Conservation (phyloP, 1,140 invertebrate species). For the Drosophila sp. region DNA sequence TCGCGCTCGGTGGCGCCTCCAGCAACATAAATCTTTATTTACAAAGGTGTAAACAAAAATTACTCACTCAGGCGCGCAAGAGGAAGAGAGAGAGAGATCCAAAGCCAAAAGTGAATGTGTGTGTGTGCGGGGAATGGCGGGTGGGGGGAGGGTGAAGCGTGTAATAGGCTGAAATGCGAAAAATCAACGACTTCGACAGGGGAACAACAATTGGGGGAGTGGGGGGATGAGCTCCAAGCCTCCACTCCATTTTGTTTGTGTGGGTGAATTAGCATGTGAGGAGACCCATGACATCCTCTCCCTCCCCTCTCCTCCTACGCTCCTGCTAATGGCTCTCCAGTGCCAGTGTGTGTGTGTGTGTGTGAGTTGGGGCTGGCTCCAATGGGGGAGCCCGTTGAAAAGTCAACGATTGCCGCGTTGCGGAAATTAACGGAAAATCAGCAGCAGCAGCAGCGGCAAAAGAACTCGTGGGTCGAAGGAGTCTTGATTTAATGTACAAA, state of each 20-base stretch:
- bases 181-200: conserved; percentile 72
- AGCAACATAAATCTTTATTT: conserved; percentile 81
- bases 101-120: conserved; percentile 14
- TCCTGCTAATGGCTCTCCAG: conserved; percentile 74
- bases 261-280: conserved; percentile 74
- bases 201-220: conserved; percentile 52
- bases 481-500: conserved; percentile 80
- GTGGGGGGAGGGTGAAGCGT: conserved; percentile 34
- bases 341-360: conserved; percentile 33
- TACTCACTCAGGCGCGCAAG: conserved; percentile 67
- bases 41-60: conserved; percentile 81
- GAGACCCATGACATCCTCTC: conserved; percentile 24
- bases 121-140: conserved; percentile 16
- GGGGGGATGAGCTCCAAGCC: background rate
- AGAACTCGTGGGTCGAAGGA: conserved; percentile 44
- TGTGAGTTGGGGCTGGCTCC: conserved; percentile 21
- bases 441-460: conserved; percentile 54
- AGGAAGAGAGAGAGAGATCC: background rate
- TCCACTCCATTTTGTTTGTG: conserved; percentile 9
- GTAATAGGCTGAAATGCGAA: conserved; percentile 76
- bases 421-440: conserved; percentile 81
- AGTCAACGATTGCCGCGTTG: conserved; percentile 80
- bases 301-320: conserved; percentile 16
- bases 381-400: conserved; percentile 58
- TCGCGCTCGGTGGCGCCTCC: conserved; percentile 13